A percentile compares a stretch with the other conserved stretches of the same genome.
phyloP scores from a whole-genome alignment of 2,888 invertebrate species.

The Acanthosepion pharaonis region DNA sequence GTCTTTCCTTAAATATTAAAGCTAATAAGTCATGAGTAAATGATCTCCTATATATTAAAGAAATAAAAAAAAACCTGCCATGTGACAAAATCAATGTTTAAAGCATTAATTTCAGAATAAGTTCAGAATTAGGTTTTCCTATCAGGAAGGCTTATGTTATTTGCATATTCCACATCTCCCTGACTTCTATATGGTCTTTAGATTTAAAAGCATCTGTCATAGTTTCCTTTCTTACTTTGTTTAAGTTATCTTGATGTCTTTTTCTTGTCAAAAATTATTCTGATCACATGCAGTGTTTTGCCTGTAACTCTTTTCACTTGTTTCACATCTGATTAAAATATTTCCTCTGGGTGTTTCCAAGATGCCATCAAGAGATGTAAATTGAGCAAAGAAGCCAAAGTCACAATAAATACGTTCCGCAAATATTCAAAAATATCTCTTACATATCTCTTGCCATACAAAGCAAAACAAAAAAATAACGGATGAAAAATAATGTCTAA shows the following conservation, averaged over 20 bases:
- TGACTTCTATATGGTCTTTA: not conserved
- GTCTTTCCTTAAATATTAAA: too few species aligned
- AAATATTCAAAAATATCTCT: too few species aligned
- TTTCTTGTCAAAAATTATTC: not conserved
- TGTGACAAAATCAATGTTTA: not conserved
- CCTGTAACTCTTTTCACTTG: not conserved
- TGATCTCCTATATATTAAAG: too few species aligned
- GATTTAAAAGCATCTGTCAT: not conserved
- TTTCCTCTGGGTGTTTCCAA: not conserved
- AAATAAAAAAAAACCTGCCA: not conserved
- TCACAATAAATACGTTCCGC: too few species aligned
- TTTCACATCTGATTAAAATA: not conserved
- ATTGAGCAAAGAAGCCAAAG: not conserved
- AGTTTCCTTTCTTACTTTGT: not conserved
- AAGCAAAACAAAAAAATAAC: too few species aligned
- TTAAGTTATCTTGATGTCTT: not conserved
- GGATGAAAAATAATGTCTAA: too few species aligned
- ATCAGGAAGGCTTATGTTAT: not conserved
- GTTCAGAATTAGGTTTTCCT: not conserved
- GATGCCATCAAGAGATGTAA: not conserved
- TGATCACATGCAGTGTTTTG: not conserved
- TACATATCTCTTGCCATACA: too few species aligned
- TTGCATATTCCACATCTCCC: not conserved
- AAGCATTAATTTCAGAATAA: not conserved
- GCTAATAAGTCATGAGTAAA: too few species aligned